Percentiles rank a stretch among this genome's conserved stretches.
These are phyloP conservation scores for Dicaeum eximium DNA, from an alignment of 2,113 vertebrate genomes.

Conservation along the genomic window DNA sequence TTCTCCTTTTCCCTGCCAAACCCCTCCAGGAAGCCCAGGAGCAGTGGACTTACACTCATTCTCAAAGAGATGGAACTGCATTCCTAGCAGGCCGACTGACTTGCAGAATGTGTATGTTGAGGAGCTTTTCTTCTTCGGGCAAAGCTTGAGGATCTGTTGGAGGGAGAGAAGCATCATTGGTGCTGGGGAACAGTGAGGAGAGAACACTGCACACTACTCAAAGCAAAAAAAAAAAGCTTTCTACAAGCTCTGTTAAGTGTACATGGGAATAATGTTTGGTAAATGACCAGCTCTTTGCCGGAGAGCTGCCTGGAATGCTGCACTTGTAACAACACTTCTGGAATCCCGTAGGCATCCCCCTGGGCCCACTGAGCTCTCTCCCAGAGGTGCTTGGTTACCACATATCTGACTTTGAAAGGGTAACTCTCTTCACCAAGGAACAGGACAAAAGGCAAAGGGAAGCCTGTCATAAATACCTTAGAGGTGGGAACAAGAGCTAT, in stretches of 20 bases:
- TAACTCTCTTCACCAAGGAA: background rate
- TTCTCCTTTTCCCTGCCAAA: background rate
- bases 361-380: background rate
- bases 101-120: slow-evolving; percentile 98
- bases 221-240: background rate
- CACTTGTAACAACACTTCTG: background rate
- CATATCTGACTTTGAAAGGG: background rate
- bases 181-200: background rate
- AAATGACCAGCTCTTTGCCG: background rate
- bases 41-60: slow-evolving; percentile 89
- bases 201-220: background rate
- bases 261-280: background rate
- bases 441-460: background rate
- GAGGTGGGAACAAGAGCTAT: background rate
- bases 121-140: slow-evolving; percentile 96
- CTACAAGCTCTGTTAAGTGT: background rate
- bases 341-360: background rate
- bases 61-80: slow-evolving; percentile 97
- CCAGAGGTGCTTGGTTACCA: background rate
- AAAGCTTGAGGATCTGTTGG: slow-evolving; percentile 91
- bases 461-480: background rate
- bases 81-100: slow-evolving; percentile 90
- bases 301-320: background rate
- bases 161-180: background rate
- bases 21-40: background rate